Percentiles rank a stretch among this genome's conserved stretches.
Conservation (phyloP, 2,113 vertebrate species). For the Merops nubicus region DNA sequence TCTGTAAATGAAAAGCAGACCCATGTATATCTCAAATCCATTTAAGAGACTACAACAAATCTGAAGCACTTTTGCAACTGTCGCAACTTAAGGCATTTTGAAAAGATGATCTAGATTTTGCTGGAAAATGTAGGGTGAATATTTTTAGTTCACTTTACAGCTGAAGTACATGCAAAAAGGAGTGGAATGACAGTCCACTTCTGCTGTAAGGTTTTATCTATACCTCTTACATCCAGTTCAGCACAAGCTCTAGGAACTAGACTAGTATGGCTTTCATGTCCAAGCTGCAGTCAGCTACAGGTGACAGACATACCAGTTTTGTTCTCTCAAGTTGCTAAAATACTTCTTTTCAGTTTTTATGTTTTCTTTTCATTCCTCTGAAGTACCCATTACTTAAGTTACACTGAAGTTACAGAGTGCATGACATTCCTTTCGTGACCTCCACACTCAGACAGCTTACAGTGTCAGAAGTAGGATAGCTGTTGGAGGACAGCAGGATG, state of each 20-base stretch:
- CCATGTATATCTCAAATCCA: neutral
- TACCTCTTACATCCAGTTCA: neutral
- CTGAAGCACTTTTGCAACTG: neutral
- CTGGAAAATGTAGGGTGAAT: neutral
- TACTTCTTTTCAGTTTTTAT: neutral
- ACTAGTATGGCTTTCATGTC: neutral
- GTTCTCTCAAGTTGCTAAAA: neutral
- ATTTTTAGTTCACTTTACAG: neutral
- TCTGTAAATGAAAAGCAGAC: slow-evolving; percentile 76
- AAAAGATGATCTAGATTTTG: neutral
- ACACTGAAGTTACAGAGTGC: neutral
- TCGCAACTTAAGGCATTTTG: neutral
- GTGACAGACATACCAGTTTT: neutral
- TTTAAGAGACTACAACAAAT: neutral
- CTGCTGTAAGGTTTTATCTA: neutral
- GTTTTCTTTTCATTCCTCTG: neutral
- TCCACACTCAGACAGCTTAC: neutral
- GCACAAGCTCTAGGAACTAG: neutral
- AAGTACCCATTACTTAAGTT: neutral
- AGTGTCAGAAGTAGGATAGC: neutral
- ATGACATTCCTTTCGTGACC: neutral
- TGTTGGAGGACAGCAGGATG: neutral
- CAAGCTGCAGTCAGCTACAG: neutral
- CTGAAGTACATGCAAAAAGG: neutral
- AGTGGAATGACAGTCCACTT: neutral